Base-by-base conservation (phyloP, 2,113 vertebrate species). In the Arizona elegans region DNA sequence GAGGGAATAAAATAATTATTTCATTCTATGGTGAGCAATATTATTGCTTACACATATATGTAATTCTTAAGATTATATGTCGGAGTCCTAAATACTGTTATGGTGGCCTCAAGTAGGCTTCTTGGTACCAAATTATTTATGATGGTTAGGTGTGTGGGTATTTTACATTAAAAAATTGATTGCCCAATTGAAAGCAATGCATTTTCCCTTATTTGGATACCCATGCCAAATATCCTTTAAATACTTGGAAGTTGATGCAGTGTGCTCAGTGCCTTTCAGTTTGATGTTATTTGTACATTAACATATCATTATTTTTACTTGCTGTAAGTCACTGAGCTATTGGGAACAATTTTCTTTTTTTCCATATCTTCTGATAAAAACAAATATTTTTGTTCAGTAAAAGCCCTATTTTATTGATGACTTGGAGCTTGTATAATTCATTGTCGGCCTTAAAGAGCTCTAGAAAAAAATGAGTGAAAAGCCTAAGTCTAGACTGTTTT, bases 1-100 rank as follows among this genome's bases (percentile, higher is more conserved):
- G 98, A 98, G 97, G 97, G 98, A 98, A 99, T 99, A 98, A 98
- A 98, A 98, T 98, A 98, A 98, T 98, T 98, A 98, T 98, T 99
- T 98, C 97, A 97, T 98, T 98, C 97, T 98, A 97, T 97, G 98
- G 97, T 99, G 98, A 98, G 98, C 98, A 98, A 98, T 97, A 98
- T 96, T 97, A 96, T 98, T 98, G 98, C 98, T 98, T 98, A 97
- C 97, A 97, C 97, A 98, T 98, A 98, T 97, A 97, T 97, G 96
- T 97, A 97, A 97, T 97, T 98, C 98, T 98, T 98, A 97, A 98
- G 97, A 97, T 97, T 98, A 97, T 97, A 96, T 96, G 96, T 97
- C 98, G 97, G 97, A 97, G 97, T 98, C 98, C 97, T 97, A 97
- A 97, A 97, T 98, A 97, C 92, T 97, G 89, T 97, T 97, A 96